These are phyloP conservation scores for Amniataba percoides DNA, from an alignment of 2,797 vertebrate genomes.

Conservation along the genomic window DNA sequence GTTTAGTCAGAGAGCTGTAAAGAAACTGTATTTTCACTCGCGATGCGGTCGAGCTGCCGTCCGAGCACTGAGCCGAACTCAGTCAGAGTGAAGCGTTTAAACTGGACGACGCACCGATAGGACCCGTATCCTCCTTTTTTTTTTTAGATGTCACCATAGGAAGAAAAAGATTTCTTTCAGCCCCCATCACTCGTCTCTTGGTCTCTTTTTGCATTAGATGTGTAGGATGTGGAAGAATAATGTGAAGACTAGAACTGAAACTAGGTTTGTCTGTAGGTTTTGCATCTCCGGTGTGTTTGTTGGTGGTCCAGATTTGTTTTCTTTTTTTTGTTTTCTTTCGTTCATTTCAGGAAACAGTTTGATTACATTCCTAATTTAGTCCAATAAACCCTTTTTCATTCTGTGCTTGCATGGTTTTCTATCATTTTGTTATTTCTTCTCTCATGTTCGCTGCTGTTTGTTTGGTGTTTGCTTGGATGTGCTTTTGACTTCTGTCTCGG, in stretches of 20 bases:
- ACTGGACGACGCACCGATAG: slow-evolving; percentile 45
- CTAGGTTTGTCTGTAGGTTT: slow-evolving; percentile 39
- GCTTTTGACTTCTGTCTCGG: slow-evolving; percentile 4
- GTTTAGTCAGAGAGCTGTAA: slow-evolving; percentile 40
- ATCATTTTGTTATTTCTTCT: slow-evolving; percentile 25
- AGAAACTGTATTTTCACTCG: slow-evolving; percentile 34
- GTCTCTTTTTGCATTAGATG: slow-evolving; percentile 34
- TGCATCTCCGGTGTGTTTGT: slow-evolving; percentile 32
- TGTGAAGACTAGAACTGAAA: slow-evolving; percentile 27
- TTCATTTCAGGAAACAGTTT: slow-evolving; percentile 49
- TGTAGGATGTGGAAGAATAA: slow-evolving; percentile 19
- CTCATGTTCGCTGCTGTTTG: neutral
- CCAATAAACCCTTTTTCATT: slow-evolving; percentile 77
- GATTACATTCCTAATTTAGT: slow-evolving; percentile 72
- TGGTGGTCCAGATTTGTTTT: slow-evolving; percentile 26
- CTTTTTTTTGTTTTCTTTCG: slow-evolving; percentile 12
- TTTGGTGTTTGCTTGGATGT: slow-evolving; percentile 27
- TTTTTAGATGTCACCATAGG: slow-evolving; percentile 47
- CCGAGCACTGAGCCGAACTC: slow-evolving; percentile 44
- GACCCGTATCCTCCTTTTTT: slow-evolving; percentile 39
- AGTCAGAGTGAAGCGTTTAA: slow-evolving; percentile 38
- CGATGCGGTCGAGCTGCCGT: slow-evolving; percentile 42
- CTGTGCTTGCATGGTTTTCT: slow-evolving; percentile 62
- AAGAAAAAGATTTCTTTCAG: slow-evolving; percentile 30
- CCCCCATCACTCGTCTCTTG: slow-evolving; percentile 25